A percentile compares a stretch with the other conserved stretches of the same genome.
These are phyloP conservation scores for Gonocerus acuteangulatus DNA, from an alignment of 2,888 invertebrate genomes.

Conservation along the genomic window DNA sequence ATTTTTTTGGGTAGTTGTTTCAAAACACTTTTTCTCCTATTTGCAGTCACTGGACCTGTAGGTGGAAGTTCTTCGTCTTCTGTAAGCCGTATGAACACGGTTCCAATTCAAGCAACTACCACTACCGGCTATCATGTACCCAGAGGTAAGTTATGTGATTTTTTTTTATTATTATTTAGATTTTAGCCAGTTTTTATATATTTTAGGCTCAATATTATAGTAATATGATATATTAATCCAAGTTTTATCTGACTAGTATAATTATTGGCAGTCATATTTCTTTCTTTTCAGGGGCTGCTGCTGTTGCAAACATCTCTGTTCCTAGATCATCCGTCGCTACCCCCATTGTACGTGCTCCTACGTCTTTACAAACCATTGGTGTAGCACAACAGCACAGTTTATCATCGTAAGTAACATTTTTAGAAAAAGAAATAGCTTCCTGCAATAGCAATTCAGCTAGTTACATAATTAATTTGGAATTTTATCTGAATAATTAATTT, in stretches of 20 bases:
- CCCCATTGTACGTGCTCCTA: constrained; percentile 41
- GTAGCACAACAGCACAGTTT: constrained; percentile 29
- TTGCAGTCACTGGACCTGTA: neutral
- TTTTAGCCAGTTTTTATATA: neutral
- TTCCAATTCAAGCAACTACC: constrained; percentile 33
- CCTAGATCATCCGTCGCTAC: constrained; percentile 58
- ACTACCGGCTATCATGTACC: constrained; percentile 37
- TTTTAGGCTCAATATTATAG: neutral
- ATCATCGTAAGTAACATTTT: neutral
- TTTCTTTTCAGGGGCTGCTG: constrained; percentile 56
- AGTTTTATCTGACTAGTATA: too few species aligned
- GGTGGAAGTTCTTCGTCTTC: neutral
- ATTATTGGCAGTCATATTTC: too few species aligned
- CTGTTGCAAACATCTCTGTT: constrained; percentile 65
- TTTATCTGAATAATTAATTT: too few species aligned
- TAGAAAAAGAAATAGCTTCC: neutral
- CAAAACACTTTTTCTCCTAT: too few species aligned
- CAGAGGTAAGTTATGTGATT: constrained; percentile 32
- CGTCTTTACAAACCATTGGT: constrained; percentile 44
- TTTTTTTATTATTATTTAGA: neutral
- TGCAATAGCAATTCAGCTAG: too few species aligned
- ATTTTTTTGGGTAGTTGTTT: too few species aligned
- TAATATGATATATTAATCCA: too few species aligned
- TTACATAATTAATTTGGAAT: too few species aligned
- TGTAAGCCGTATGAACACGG: constrained; percentile 29